Base-by-base conservation (phyloP, 2,888 invertebrate genomes). In the Dioctria linearis region DNA sequence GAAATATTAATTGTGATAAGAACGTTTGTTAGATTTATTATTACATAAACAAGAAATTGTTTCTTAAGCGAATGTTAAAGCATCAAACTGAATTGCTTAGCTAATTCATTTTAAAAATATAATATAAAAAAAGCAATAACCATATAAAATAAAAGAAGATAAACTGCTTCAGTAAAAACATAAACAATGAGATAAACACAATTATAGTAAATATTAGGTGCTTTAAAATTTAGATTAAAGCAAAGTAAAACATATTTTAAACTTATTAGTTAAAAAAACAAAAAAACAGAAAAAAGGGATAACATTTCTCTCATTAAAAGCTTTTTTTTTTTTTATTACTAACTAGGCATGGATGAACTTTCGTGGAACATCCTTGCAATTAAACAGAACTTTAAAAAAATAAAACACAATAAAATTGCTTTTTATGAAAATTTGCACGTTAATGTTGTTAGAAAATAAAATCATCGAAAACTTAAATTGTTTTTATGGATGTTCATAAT, bases 401-500 rank as follows among this genome's bases (percentile, higher is more conserved):
- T 42, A 57, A 59, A 57, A 59, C 59, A 75, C 42, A 6, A 54
- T 43, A 57, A 75, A 75, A 59, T 59, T 59, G 73, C 73, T 75
- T 75, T 75, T 59, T 57, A 75, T 49, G 57, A 75, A 40, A 54
- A 43, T 73, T 75, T 75, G 69, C 69, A 69, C 49, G 69, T 3
- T 13, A 49, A 0, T 54, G 25, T 25, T 25, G 25, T 25, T 25
- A 25, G 25, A 25, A 25, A 25, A 25, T 25, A 25, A 25, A 25
- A 25, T 2, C 25, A 25, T 2, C 25, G 25, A 25, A 25, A 25
- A 25, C 25, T 25, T 25, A 25, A 25, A 25, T 25, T 25, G 25
- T 25, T 25, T 25, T 25, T 25, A 25, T 25, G 1, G 25, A 25
- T 25, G 25, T 25, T 25, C 25, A 25, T n/a, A n/a, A n/a, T n/a